phyloP scores from a whole-genome alignment of 2,888 invertebrate genomes.

The Notodonta dromedarius region DNA sequence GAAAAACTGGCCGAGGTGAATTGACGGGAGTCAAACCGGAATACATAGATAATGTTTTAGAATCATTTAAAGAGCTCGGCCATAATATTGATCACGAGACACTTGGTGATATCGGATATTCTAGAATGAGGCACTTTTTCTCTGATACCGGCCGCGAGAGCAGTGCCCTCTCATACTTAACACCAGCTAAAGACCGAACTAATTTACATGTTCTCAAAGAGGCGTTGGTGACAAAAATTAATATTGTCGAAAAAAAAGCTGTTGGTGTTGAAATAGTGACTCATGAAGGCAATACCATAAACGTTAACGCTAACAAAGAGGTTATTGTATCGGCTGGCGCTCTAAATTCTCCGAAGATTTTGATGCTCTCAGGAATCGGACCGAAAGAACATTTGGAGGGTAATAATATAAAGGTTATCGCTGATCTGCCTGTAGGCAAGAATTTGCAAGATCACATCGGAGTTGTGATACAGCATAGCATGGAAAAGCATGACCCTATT shows the following conservation, averaged over 20 bases:
- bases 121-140: conserved; percentile 7
- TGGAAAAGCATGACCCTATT: conserved; percentile 13
- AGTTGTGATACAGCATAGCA: conserved; percentile 15
- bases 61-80: conserved; percentile 20
- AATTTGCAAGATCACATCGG: conserved; percentile 87
- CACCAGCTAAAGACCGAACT: conserved; percentile 18
- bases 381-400: conserved; percentile 71
- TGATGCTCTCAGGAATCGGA: conserved; percentile 87
- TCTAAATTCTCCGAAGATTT: conserved; percentile 83
- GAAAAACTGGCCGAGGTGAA: conserved; percentile 13
- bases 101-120: conserved; percentile 18
- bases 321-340: conserved; percentile 84
- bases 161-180: conserved; percentile 15
- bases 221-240: conserved; percentile 30
- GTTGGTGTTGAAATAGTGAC: conserved; percentile 23
- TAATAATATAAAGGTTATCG: conserved; percentile 78
- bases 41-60: conserved; percentile 10
- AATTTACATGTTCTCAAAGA: conserved; percentile 36
- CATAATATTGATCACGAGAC: conserved; percentile 19
- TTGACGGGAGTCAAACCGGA: conserved; percentile 8
- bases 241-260: conserved; percentile 29
- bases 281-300: conserved; percentile 14
- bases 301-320: conserved; percentile 76
- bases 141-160: conserved; percentile 15
- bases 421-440: conserved; percentile 87